Conservation (phyloP, 2,797 vertebrate species). For the Lindbergichthys nudifrons region DNA sequence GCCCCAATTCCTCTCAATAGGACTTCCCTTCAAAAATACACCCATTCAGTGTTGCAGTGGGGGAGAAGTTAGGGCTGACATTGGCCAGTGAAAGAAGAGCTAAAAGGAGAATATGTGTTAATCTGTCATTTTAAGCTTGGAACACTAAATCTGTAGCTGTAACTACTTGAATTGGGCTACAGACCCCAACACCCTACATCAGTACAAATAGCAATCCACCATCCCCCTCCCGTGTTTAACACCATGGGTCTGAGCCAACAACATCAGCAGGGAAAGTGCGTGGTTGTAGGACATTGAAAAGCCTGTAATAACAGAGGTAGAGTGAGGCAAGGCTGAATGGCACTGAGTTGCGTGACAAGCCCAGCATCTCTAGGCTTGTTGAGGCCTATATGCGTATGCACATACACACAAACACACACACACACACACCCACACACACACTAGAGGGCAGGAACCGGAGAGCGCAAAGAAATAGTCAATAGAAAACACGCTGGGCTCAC, state of each 20-base stretch:
- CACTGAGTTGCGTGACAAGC: conserved; percentile 84
- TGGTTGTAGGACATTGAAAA: conserved; percentile 82
- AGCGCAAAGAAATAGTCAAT: conserved; percentile 75
- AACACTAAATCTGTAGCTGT: conserved; percentile 63
- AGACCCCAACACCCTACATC: conserved; percentile 57
- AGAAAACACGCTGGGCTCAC: conserved; percentile 79
- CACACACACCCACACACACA: conserved; percentile 22
- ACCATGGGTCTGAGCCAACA: conserved; percentile 76
- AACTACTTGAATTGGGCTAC: conserved; percentile 62
- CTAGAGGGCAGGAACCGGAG: conserved; percentile 81
- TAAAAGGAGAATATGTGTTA: conserved; percentile 62
- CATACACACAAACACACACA: conserved; percentile 28
- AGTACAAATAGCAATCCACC: conserved; percentile 64
- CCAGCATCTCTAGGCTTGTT: conserved; percentile 82
- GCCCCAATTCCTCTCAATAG: conserved; percentile 42
- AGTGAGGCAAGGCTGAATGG: conserved; percentile 79
- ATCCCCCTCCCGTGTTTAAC: conserved; percentile 61
- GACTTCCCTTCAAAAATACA: conserved; percentile 39
- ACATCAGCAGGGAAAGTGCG: conserved; percentile 81
- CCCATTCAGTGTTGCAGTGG: conserved; percentile 25
- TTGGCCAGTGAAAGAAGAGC: conserved; percentile 54
- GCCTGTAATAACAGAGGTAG: conserved; percentile 86
- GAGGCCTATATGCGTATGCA: conserved; percentile 71
- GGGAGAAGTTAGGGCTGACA: conserved; percentile 41
- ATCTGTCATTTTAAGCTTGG: conserved; percentile 59